phyloP scores from a whole-genome alignment of 2,113 vertebrate genomes.

The Geococcyx californianus region DNA sequence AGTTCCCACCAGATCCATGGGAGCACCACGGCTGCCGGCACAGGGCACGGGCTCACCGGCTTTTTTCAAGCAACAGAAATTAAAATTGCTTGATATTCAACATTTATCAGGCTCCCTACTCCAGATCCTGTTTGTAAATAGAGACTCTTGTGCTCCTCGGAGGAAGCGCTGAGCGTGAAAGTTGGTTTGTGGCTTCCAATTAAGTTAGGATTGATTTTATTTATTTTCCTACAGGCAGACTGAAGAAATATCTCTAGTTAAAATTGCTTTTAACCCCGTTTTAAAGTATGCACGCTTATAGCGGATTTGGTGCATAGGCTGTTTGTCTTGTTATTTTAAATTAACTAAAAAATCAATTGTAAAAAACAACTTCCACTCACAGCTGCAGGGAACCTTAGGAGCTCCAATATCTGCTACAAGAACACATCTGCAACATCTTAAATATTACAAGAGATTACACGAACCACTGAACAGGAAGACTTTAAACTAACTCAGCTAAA shows the following conservation, averaged over 20 bases:
- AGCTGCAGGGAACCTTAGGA: conserved; percentile 66
- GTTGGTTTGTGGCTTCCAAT: conserved; percentile 88
- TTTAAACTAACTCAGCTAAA: background rate
- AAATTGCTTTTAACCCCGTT: conserved; percentile 83
- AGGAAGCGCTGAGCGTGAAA: conserved; percentile 75
- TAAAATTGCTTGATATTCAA: conserved; percentile 45
- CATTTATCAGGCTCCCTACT: conserved; percentile 17
- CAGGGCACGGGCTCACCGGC: background rate
- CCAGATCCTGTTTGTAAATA: conserved; percentile 46
- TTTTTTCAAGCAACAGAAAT: conserved; percentile 45
- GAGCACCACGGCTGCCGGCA: accelerated
- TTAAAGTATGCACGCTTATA: conserved; percentile 78
- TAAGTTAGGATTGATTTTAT: conserved; percentile 93
- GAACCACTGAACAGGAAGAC: background rate
- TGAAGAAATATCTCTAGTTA: conserved; percentile 79
- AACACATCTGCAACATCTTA: background rate
- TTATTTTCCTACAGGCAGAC: conserved; percentile 66
- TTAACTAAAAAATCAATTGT: conserved; percentile 81
- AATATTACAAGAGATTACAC: background rate
- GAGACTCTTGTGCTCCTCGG: conserved; percentile 14
- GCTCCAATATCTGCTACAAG: conserved; percentile 14
- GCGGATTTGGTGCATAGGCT: conserved; percentile 58
- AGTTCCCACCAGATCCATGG: background rate
- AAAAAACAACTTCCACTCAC: conserved; percentile 69
- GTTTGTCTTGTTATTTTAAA: conserved; percentile 82